A percentile compares a stretch with the other conserved stretches of the same genome.
Evolutionary conservation across 2,888 invertebrate species (phyloP).

Genomic region (Azorinus chamasolen): DNA sequence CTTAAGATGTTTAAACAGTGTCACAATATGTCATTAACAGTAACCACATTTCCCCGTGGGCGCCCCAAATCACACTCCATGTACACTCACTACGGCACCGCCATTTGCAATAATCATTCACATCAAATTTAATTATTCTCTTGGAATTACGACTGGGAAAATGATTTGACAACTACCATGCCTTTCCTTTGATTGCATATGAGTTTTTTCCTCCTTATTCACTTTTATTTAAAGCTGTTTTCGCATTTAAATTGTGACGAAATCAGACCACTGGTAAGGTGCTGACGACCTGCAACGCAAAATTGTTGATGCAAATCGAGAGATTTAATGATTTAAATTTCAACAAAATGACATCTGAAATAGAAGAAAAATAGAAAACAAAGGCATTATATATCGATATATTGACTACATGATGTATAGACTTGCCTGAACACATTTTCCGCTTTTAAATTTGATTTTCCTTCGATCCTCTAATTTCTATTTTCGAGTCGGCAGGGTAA

Average conservation of each 20-base stretch:
- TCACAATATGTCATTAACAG: no score
- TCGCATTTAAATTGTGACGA: background rate
- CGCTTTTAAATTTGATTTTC: conserved; percentile 19
- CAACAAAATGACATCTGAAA: background rate
- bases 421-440: background rate
- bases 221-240: background rate
- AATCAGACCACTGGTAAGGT: background rate
- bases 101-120: conserved; percentile 9
- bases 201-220: background rate
- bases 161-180: background rate
- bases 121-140: background rate
- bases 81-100: background rate
- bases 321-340: background rate
- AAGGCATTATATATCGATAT: background rate
- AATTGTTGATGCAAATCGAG: background rate
- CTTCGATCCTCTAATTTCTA: conserved; percentile 16
- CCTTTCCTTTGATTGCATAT: background rate
- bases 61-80: conserved; percentile 7
- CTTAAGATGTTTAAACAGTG: no score
- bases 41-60: conserved; percentile 1
- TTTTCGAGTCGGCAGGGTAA: conserved; percentile 3
- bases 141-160: background rate
- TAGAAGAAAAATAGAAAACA: background rate
- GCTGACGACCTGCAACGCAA: background rate
- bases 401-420: background rate